phyloP scores from a whole-genome alignment of 2,888 invertebrate genomes.

The Lithosia quadra region DNA sequence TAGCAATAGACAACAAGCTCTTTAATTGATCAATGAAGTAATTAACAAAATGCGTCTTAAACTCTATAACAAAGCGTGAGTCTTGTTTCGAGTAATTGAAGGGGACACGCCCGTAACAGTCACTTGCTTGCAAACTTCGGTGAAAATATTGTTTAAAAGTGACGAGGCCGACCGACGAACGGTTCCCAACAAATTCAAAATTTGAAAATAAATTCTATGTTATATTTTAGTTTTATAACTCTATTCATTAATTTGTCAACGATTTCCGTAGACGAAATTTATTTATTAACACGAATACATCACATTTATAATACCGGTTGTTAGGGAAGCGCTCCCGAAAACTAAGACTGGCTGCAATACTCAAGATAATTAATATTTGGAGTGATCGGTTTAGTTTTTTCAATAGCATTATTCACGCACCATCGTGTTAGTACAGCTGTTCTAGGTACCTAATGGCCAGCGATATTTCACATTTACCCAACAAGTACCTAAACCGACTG shows the following conservation, averaged over 20 bases:
- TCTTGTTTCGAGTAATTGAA: conserved; percentile 68
- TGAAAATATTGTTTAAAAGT: conserved; percentile 59
- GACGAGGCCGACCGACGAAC: conserved; percentile 28
- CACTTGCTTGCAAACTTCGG: conserved; percentile 62
- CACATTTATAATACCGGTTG: no score
- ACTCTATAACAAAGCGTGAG: conserved; percentile 54
- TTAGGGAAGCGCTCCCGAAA: no score
- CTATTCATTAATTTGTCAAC: not conserved
- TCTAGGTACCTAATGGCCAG: no score
- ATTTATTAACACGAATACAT: not conserved
- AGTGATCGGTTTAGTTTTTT: no score
- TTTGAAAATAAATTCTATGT: conserved; percentile 34
- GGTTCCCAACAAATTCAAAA: conserved; percentile 46
- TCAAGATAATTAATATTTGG: no score
- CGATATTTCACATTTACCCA: no score
- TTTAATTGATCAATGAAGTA: conserved; percentile 44
- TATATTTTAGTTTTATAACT: conserved; percentile 10
- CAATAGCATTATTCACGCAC: no score
- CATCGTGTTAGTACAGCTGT: no score
- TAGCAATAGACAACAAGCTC: conserved; percentile 16
- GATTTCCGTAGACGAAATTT: no score
- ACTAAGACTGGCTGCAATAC: no score
- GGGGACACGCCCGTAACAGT: conserved; percentile 62
- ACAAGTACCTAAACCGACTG: no score
- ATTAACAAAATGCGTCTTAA: conserved; percentile 45